Percentiles rank a stretch among this genome's conserved stretches.
Evolutionary conservation across 1,140 invertebrate species (phyloP).

Genomic region (Danaus plexippus): DNA sequence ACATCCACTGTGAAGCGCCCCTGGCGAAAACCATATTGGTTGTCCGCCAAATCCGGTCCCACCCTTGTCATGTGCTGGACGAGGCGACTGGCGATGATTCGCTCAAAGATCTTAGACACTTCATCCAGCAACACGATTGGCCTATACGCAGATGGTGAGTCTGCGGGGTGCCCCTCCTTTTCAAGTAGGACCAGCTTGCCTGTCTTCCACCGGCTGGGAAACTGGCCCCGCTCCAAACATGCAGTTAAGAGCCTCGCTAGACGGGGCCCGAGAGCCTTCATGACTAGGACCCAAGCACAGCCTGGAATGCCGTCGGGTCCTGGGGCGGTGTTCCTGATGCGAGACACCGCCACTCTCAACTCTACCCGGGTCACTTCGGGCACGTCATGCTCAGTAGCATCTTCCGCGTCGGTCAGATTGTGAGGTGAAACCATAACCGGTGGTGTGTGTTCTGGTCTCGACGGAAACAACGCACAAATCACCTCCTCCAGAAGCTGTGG

Average conservation of each 20-base stretch:
- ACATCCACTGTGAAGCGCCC: constrained; percentile 5
- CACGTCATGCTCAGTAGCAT: too few relatives aligned
- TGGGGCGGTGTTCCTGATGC: constrained; percentile 9
- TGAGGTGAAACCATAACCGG: too few relatives aligned
- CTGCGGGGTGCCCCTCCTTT: constrained; percentile 9
- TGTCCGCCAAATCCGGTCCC: constrained; percentile 3
- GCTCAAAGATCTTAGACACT: constrained; percentile 8
- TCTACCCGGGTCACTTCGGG: too few relatives aligned
- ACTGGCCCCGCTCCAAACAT: constrained; percentile 6
- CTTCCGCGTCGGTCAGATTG: too few relatives aligned
- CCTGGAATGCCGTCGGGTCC: constrained; percentile 18
- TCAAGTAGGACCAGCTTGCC: constrained; percentile 15
- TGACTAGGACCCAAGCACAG: constrained; percentile 4
- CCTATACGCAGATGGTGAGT: constrained; percentile 7
- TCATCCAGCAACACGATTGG: constrained; percentile 1
- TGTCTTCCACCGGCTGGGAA: constrained; percentile 13
- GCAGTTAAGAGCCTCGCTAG: constrained; percentile 9
- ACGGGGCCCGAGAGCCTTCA: constrained; percentile 2
- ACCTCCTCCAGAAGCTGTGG: too few relatives aligned
- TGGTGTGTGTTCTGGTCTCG: too few relatives aligned
- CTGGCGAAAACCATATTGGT: constrained; percentile 3
- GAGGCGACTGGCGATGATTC: constrained; percentile 7
- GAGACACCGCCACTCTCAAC: too few relatives aligned
- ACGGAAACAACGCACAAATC: too few relatives aligned
- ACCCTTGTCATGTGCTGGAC: background rate